These are phyloP conservation scores for Oryctes rhinoceros DNA, from an alignment of 1,140 invertebrate genomes.

Conservation along the genomic window DNA sequence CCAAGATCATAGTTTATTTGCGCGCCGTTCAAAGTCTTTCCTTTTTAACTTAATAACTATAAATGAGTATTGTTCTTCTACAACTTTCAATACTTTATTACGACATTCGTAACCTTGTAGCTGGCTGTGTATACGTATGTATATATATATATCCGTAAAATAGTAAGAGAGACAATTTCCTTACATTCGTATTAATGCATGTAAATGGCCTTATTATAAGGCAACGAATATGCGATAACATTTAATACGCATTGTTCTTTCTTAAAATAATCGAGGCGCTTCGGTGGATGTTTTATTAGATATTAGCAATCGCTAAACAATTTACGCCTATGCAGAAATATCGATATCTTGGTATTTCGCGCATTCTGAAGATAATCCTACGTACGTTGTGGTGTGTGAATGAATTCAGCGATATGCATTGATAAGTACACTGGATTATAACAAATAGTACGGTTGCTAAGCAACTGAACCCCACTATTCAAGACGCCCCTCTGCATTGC, in stretches of 20 bases:
- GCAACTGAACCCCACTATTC: background rate
- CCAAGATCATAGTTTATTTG: background rate
- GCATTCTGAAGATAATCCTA: background rate
- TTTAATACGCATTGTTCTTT: no score
- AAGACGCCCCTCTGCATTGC: background rate
- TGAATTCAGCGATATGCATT: background rate
- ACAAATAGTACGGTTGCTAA: background rate
- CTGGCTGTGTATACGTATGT: background rate
- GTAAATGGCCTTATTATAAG: no score
- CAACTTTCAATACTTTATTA: background rate
- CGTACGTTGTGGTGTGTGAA: background rate
- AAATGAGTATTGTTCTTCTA: slow-evolving; percentile 1
- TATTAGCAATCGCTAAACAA: background rate
- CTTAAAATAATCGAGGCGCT: no score
- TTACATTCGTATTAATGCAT: background rate
- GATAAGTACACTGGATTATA: background rate
- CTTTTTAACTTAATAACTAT: background rate
- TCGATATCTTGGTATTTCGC: background rate
- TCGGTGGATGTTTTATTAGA: background rate
- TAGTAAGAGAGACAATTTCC: background rate
- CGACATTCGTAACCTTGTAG: slow-evolving; percentile 10
- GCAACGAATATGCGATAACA: no score
- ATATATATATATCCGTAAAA: background rate
- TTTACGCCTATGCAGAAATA: background rate
- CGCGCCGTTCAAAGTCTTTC: background rate